Conservation (phyloP, 2,888 invertebrate species). For the Rhagophthalmus giganteus region DNA sequence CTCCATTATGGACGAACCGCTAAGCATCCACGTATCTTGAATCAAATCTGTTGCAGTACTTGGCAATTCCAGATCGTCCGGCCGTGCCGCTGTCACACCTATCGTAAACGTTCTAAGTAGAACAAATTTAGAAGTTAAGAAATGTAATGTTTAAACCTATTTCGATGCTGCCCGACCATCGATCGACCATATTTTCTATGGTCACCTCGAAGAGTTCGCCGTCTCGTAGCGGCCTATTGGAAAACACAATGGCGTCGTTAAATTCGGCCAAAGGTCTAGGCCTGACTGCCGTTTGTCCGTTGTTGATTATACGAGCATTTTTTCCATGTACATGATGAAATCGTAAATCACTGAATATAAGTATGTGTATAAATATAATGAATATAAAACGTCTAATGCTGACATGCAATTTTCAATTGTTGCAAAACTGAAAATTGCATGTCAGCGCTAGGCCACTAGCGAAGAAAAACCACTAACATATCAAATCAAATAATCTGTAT, state of each 20-base stretch:
- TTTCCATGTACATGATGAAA: slow-evolving; percentile 90
- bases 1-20: slow-evolving; percentile 89
- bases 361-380: too few species aligned
- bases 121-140: too few species aligned
- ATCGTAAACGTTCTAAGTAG: too few species aligned
- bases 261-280: slow-evolving; percentile 90
- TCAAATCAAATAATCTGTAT: too few species aligned
- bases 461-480: too few species aligned
- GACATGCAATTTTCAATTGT: too few species aligned
- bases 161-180: slow-evolving; percentile 93
- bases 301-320: slow-evolving; percentile 83
- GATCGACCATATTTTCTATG: slow-evolving; percentile 87
- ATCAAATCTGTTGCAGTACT: slow-evolving; percentile 90
- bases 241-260: slow-evolving; percentile 92
- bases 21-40: slow-evolving; percentile 90
- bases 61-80: slow-evolving; percentile 85
- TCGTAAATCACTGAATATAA: slow-evolving; percentile 79
- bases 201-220: slow-evolving; percentile 91
- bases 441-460: too few species aligned
- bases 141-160: too few species aligned
- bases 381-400: too few species aligned
- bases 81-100: slow-evolving; percentile 87
- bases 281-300: slow-evolving; percentile 81
- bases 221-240: slow-evolving; percentile 82
- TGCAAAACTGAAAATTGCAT: too few species aligned